These are phyloP conservation scores for Bimastos eiseni DNA, from an alignment of 2,888 invertebrate genomes.

Conservation along the genomic window DNA sequence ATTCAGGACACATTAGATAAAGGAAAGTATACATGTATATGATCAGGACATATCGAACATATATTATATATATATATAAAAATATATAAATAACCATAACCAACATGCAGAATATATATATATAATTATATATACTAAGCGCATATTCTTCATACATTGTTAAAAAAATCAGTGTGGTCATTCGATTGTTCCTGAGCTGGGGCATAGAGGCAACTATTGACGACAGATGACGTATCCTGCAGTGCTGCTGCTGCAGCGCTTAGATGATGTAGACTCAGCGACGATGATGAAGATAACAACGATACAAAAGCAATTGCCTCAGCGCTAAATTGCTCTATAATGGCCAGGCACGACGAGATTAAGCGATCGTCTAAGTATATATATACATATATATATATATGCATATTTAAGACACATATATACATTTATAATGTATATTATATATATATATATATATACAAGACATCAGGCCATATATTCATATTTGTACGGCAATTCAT, in stretches of 20 bases:
- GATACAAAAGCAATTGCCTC: constrained; percentile 13
- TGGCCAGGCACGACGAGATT: not conserved
- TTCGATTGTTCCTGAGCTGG: not conserved
- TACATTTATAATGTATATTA: not conserved
- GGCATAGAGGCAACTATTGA: not conserved
- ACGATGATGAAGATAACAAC: not conserved
- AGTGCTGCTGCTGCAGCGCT: not conserved
- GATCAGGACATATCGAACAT: too few species aligned
- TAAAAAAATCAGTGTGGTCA: too few species aligned
- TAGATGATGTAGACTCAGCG: not conserved
- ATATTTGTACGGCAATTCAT: not conserved
- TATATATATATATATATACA: not conserved
- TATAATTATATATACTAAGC: too few species aligned
- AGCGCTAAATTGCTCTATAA: constrained; percentile 2
- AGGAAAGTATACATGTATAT: too few species aligned
- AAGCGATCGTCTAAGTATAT: not conserved
- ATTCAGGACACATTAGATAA: too few species aligned
- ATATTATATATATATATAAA: too few species aligned
- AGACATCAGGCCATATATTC: not conserved
- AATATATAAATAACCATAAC: too few species aligned
- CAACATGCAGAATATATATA: too few species aligned
- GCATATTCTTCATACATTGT: too few species aligned
- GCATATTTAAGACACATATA: not conserved
- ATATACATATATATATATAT: not conserved
- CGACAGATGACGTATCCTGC: not conserved